Evolutionary conservation across 2,888 invertebrate species (phyloP), one percentile per base, ranked within the genome.

Genomic region (Sinotaia quadrata): DNA sequence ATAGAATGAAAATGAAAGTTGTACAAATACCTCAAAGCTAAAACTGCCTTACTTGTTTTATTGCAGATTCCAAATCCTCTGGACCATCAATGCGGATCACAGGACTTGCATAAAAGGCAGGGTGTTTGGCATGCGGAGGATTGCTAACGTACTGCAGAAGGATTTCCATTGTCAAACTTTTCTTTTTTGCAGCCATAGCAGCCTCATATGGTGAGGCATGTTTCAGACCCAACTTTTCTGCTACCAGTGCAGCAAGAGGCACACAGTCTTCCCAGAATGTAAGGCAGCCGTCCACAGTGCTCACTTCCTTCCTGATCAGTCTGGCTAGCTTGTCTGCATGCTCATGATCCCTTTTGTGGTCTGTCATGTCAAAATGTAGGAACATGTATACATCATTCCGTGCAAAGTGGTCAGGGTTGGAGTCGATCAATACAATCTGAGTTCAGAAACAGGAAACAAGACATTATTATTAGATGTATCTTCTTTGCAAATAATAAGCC

Each of bases 211-310:
- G 24, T n/a, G 31, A n/a, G 8, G 69, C 47, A 41, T 77, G 77
- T 15, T 34, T 52, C 4, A 76, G 65, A 0, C 67, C 58, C 27
- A 80, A 31, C 37, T 44, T 49, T 51, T 75, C 72, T 18, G 73
- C 72, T 2, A 82, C 60, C 5, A 73, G 70, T 8, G 82, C 79
- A 0, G 80, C 72, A 8, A 82, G 69, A 5, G 80, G 80, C 2
- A 71, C 79, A 66, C 77, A 79, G 54, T 81, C 82, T 41, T 82
- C 82, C 81, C 81, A 81, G 69, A 80, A 78, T 0, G 82, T 78
- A 7, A 77, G 33, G 56, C 81, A 81, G 0, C 82, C 82, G 49
- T 78, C 78, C 3, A 78, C 52, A 1, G 47, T 15, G 12, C 77
- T 47, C 10, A 51, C 67, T 12, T 56, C 49, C 8, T 70, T 37